Conservation (phyloP, 2,113 vertebrate species). For the western clawed frog (Xenopus tropicalis) region UCB_Xtro_10.0 CM004443.2:95702001-95702500, state of each 20-base stretch:
- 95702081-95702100: too few relatives aligned
- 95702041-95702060: too few relatives aligned
- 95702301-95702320: slow-evolving; percentile 44
- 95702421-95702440: slow-evolving; percentile 35
- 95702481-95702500: slow-evolving; percentile 16
- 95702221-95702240: slow-evolving; percentile 50
- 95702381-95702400: slow-evolving; percentile 46
- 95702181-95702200: background rate
- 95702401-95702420: slow-evolving; percentile 34
- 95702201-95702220: slow-evolving; percentile 1
- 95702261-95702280: slow-evolving; percentile 50
- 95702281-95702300: background rate
- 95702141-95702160: too few relatives aligned
- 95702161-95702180: too few relatives aligned
- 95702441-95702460: slow-evolving; percentile 9
- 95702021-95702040: too few relatives aligned
- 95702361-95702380: slow-evolving; percentile 52
- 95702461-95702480: background rate
- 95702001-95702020: too few relatives aligned
- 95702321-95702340: slow-evolving; percentile 51
- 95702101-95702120: too few relatives aligned
- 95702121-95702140: too few relatives aligned
- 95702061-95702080: too few relatives aligned
- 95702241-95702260: slow-evolving; percentile 52
- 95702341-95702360: slow-evolving; percentile 59